Evolutionary conservation across 2,888 invertebrate species (phyloP).

Genomic region (Idaea dimidiata): DNA sequence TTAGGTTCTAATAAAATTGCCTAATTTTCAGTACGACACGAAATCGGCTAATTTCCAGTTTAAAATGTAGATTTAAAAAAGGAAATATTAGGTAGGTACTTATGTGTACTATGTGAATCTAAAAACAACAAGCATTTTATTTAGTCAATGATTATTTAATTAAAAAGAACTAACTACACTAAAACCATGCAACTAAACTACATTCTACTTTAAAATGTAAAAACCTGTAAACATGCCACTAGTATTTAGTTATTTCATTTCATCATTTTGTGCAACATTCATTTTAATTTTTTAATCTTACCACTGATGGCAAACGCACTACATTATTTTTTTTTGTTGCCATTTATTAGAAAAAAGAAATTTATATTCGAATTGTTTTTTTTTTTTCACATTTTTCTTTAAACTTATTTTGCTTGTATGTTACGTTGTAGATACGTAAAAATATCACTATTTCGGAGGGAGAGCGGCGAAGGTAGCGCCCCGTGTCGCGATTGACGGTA

Average conservation of each 20-base stretch:
- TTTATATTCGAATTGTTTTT: slow-evolving; percentile 28
- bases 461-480: slow-evolving; percentile 33
- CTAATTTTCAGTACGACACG: no score
- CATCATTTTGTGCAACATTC: slow-evolving; percentile 52
- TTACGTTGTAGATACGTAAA: slow-evolving; percentile 31
- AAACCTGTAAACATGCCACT: slow-evolving; percentile 75
- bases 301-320: slow-evolving; percentile 76
- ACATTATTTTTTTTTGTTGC: slow-evolving; percentile 74
- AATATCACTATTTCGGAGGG: slow-evolving; percentile 15
- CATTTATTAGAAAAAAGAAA: slow-evolving; percentile 39
- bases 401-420: slow-evolving; percentile 41
- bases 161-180: slow-evolving; percentile 11
- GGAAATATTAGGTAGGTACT: no score
- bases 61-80: no score
- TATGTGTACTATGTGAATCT: background rate
- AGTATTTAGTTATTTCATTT: slow-evolving; percentile 41
- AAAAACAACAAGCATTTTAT: background rate
- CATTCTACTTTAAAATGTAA: slow-evolving; percentile 51
- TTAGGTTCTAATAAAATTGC: no score
- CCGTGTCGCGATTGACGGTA: slow-evolving; percentile 51
- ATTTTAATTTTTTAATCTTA: slow-evolving; percentile 50
- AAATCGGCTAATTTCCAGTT: no score
- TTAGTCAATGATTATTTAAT: background rate
- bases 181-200: slow-evolving; percentile 40
- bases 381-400: slow-evolving; percentile 34